Evolutionary conservation across 2,888 invertebrate species (phyloP).

Genomic region (Dione vanillae): DNA sequence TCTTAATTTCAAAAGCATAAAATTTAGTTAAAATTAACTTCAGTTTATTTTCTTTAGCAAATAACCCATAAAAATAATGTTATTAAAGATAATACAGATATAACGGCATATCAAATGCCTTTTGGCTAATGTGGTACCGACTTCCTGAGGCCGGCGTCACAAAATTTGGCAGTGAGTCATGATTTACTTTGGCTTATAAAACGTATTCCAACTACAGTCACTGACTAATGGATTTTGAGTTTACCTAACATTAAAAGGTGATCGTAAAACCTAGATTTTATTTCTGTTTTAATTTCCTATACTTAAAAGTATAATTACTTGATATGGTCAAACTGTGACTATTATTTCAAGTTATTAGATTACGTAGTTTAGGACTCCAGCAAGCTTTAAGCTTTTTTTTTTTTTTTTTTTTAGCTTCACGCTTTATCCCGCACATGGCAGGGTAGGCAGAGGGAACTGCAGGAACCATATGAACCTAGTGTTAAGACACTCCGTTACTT

Average conservation of each 20-base stretch:
- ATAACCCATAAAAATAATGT: not conserved
- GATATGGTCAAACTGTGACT: no score
- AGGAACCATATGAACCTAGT: no score
- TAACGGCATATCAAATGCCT: conserved; percentile 20
- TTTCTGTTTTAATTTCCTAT: conserved; percentile 3
- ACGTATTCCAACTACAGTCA: conserved; percentile 57
- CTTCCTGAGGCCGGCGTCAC: conserved; percentile 48
- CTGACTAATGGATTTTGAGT: conserved; percentile 69
- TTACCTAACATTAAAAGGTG: conserved; percentile 36
- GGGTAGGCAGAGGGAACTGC: no score
- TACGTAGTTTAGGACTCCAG: not conserved
- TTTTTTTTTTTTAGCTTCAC: no score
- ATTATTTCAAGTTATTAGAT: no score
- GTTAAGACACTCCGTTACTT: no score
- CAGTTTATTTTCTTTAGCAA: no score
- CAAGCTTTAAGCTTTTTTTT: not conserved
- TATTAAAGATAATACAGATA: conserved; percentile 2
- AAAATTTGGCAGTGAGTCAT: conserved; percentile 78
- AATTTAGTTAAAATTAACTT: no score
- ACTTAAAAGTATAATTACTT: not conserved
- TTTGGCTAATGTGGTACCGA: conserved; percentile 44
- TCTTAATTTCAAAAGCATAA: no score
- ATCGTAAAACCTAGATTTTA: conserved; percentile 28
- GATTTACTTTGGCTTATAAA: conserved; percentile 82
- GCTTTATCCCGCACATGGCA: no score